Percentiles rank a stretch among this genome's conserved stretches.
These are phyloP conservation scores for Fulmarus glacialis DNA, from an alignment of 2,113 vertebrate genomes.

Conservation along the genomic window DNA sequence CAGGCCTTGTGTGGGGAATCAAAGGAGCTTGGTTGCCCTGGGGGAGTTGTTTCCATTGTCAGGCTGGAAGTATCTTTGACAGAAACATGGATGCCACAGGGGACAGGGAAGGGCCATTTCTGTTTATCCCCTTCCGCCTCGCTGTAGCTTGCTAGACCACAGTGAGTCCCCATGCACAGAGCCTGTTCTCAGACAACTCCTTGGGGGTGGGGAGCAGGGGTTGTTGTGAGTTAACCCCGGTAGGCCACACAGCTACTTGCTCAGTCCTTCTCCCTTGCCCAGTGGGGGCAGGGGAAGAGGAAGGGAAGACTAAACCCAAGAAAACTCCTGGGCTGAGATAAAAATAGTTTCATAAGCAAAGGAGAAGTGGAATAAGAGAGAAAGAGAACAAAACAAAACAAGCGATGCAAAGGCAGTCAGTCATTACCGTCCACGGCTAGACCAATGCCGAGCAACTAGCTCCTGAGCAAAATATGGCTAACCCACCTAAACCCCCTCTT, in stretches of 20 bases:
- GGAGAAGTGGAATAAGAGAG: not conserved
- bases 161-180: not conserved
- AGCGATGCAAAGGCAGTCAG: not conserved
- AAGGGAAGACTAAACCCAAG: not conserved
- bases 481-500: not conserved
- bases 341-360: not conserved
- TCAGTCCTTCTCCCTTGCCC: not conserved
- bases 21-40: not conserved
- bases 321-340: not conserved
- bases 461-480: not conserved
- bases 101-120: not conserved
- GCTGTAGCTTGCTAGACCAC: not conserved
- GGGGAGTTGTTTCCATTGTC: not conserved
- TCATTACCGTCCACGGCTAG: not conserved
- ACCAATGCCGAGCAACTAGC: no score
- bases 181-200: not conserved
- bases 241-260: not conserved
- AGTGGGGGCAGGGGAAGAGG: not conserved
- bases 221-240: not conserved
- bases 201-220: not conserved
- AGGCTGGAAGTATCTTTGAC: not conserved
- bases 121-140: rapidly evolving
- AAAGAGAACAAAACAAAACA: not conserved
- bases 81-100: not conserved
- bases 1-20: not conserved